A percentile compares a stretch with the other conserved stretches of the same genome.
Evolutionary conservation across 1,140 invertebrate genomes (phyloP).

Genomic region (Hylaeus volcanicus): DNA sequence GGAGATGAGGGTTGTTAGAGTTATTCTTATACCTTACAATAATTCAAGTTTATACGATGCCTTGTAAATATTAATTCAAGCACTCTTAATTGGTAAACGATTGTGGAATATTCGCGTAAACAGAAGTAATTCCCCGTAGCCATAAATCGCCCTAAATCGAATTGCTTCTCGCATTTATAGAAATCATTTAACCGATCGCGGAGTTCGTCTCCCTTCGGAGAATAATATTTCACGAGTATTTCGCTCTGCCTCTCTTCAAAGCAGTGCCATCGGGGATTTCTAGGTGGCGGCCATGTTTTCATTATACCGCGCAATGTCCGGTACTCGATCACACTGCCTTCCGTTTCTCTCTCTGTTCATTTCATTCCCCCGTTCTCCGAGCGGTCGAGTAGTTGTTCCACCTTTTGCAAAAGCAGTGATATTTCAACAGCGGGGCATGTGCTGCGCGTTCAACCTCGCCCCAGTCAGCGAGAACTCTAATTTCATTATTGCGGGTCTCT

Average conservation of each 20-base stretch:
- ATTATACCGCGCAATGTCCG: slow-evolving; percentile 73
- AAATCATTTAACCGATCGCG: background rate
- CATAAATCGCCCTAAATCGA: background rate
- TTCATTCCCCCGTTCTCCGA: slow-evolving; percentile 34
- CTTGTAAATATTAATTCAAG: no score
- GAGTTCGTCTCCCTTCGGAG: background rate
- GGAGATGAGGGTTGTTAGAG: no score
- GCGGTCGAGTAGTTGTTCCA: slow-evolving; percentile 55
- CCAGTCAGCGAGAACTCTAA: slow-evolving; percentile 69
- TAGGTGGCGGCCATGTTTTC: slow-evolving; percentile 76
- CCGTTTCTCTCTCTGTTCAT: slow-evolving; percentile 51
- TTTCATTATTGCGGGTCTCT: slow-evolving; percentile 69
- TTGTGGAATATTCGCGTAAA: background rate
- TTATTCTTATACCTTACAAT: no score
- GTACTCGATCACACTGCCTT: slow-evolving; percentile 74
- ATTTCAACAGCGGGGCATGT: slow-evolving; percentile 68
- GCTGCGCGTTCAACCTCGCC: slow-evolving; percentile 49
- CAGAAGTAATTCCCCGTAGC: background rate
- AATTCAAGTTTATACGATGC: no score
- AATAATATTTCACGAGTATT: slow-evolving; percentile 38
- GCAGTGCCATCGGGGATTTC: slow-evolving; percentile 59
- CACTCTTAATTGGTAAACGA: no score
- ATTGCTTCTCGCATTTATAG: background rate
- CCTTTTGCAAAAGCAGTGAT: slow-evolving; percentile 73
- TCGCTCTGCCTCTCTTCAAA: slow-evolving; percentile 50